Percentiles rank a stretch among this genome's conserved stretches.
Evolutionary conservation across 2,113 vertebrate species (phyloP).

Genomic region (Cochlearius cochlearius): DNA sequence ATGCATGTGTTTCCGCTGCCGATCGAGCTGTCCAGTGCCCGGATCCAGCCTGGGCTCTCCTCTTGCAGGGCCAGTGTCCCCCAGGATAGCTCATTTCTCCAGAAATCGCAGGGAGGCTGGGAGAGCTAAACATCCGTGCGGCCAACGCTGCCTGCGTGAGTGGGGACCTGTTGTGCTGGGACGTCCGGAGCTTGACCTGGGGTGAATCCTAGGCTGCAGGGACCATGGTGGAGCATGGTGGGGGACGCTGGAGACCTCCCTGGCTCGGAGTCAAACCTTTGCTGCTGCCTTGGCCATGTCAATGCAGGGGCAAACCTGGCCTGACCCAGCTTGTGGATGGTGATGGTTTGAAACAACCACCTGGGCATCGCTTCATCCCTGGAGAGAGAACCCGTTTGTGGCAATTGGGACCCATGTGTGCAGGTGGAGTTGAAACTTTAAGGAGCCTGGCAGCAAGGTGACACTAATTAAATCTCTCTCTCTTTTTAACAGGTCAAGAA

Average conservation of each 20-base stretch:
- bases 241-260: neutral
- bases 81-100: neutral
- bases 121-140: neutral
- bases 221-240: fast-evolving
- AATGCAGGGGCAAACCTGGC: neutral
- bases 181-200: neutral
- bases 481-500: neutral
- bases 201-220: neutral
- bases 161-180: too few relatives aligned
- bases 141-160: neutral
- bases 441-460: neutral
- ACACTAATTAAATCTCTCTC: neutral
- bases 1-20: neutral
- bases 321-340: neutral
- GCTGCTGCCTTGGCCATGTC: fast-evolving
- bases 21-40: neutral
- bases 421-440: neutral
- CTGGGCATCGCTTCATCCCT: too few relatives aligned
- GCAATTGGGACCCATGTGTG: neutral
- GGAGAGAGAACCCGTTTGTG: neutral
- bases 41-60: neutral
- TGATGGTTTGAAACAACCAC: neutral
- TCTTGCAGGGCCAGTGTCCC: neutral
- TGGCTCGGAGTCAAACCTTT: neutral
- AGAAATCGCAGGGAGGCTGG: fast-evolving